Base-by-base conservation (phyloP, 2,888 invertebrate species). In the Margaritifera margaritifera region DNA sequence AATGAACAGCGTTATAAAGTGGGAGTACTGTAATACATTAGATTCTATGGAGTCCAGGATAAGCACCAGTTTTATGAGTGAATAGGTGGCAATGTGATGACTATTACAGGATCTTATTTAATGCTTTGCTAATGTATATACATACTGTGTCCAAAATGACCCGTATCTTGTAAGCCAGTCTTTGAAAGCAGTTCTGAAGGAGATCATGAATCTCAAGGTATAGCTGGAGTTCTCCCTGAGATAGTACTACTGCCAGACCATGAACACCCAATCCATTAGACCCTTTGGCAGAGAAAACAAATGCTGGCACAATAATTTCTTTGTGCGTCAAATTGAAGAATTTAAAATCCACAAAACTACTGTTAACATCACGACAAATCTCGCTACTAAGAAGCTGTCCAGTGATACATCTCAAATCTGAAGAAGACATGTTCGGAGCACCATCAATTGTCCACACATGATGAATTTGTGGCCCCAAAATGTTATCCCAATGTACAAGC, bases 401-500 rank as follows among this genome's bases (percentile, higher is more conserved):
- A 19, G 86, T 85, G 18, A 88, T 79, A 64, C 84, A 81, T 20
- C 79, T 78, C 27, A 88, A 73, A 25, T 81, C 76, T 6, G 84
- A 78, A n/a, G 74, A 73, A 24, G 63, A 59, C 54, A 72, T 55
- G 24, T 75, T 67, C 4, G 77, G 66, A 8, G 71, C 53, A 18
- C 79, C 80, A 25, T 74, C 72, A 42, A 79, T 73, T 42, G 76
- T 80, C 89, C 89, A 89, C 3, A 87, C 79, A 71, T 87, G 86
- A 54, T 83, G 78, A 19, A 87, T 78, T 50, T 84, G 75, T 19
- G 89, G 89, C 22, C 89, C 89, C 15, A 88, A 77, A 66, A 89
- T 89, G 68, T 89, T 89, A 75, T 88, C 88, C 89, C 89, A 89
- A 67, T 85, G 81, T 55, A 84, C 83, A 24, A 88, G 75, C 19